Evolutionary conservation across 2,797 vertebrate species (phyloP), one percentile per base, ranked within the genome.

Genomic region (Orientallactaga sibirica): DNA sequence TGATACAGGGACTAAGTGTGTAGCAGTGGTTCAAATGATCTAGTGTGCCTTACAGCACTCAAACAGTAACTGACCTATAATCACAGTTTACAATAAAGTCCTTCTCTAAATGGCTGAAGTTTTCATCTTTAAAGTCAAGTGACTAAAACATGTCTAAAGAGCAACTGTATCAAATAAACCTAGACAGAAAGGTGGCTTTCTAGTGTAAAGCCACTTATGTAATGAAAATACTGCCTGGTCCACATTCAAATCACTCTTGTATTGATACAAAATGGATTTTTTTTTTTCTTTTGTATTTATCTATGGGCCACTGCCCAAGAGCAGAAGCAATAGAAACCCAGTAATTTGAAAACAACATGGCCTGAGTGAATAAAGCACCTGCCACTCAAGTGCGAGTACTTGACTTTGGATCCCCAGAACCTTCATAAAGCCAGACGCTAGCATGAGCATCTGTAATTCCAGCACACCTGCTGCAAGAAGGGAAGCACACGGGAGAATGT

Each of bases 61-160:
- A 25, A 91, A 92, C 8, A 81, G 76, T 25, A 43, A 71, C 24
- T 24, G 48, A 64, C 37, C 66, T 22, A 52, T 20, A 77, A 33
- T 67, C 77, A 48, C 4, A 67, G 22, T 16, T 68, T 27, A 52
- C 24, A 22, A 22, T 2, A 37, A 66, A 82, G 86, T 37, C 24
- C 29, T 67, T 3, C 37, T 90, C 73, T 11, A 68, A 66, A 83
- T 84, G 91, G 77, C 74, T 79, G 64, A 83, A 92, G 52, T 43
- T 85, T 64, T 61, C 19, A 29, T 43, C 62, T 81, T 91, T 81
- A 74, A 92, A 87, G 37, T 87, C 43, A 6, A 86, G 41, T 43
- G 58, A 27, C 27, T 66, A 16, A 64, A 71, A 78, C 24, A 78
- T 2, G 7, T 7, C 77, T 20, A 68, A 37, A 92, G 14, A 83